Evolutionary conservation across 2,797 vertebrate genomes (phyloP).

Genomic region (Circus cinereus): DNA sequence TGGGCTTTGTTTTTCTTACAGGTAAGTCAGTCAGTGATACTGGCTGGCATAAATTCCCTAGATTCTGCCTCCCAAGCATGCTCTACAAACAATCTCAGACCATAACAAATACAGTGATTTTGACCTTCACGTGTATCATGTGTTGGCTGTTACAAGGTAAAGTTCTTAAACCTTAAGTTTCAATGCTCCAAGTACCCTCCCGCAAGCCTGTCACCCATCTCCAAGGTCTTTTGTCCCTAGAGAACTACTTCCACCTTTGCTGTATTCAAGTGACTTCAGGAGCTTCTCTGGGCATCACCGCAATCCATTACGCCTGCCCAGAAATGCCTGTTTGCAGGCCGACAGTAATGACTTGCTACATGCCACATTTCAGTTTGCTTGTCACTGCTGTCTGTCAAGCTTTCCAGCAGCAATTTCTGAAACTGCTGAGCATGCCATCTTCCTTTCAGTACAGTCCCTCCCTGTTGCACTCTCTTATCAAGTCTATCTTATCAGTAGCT

Average conservation of each 20-base stretch:
- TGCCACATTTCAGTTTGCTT: neutral
- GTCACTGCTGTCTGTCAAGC: neutral
- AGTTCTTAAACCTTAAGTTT: neutral
- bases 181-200: neutral
- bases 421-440: neutral
- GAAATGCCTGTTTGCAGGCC: neutral
- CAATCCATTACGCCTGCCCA: neutral
- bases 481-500: neutral
- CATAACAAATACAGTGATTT: neutral
- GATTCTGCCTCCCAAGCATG: neutral
- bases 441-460: neutral
- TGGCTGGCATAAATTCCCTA: neutral
- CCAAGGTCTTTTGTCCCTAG: neutral
- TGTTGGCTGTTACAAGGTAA: neutral
- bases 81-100: neutral
- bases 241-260: neutral
- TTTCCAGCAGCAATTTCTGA: neutral
- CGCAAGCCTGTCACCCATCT: neutral
- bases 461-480: neutral
- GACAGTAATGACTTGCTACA: neutral
- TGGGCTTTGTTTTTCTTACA: neutral
- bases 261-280: neutral
- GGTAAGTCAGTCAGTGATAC: neutral
- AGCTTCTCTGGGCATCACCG: neutral
- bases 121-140: neutral